Percentiles rank a stretch among this genome's conserved stretches.
phyloP scores from a whole-genome alignment of 1,140 invertebrate species.

The Ceratina calcarata region DNA sequence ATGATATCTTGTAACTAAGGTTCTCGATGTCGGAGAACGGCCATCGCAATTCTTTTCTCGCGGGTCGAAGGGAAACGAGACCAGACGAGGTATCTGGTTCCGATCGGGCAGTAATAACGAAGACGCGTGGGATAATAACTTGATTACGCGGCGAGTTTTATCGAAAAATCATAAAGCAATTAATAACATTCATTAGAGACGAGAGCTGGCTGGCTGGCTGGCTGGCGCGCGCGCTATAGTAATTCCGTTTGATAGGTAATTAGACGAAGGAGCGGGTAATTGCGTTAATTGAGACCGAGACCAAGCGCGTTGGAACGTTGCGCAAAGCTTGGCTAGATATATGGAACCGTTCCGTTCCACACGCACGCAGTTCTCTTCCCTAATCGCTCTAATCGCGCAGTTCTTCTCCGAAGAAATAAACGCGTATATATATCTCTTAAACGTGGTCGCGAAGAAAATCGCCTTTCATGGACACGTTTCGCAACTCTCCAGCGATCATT shows the following conservation, averaged over 20 bases:
- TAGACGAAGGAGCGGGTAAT: conserved; percentile 75
- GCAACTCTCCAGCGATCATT: conserved; percentile 5
- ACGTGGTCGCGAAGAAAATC: background rate
- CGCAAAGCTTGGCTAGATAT: conserved; percentile 68
- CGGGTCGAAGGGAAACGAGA: background rate
- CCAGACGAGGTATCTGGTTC: background rate
- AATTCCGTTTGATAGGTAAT: conserved; percentile 78
- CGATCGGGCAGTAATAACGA: conserved; percentile 14
- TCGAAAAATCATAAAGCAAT: conserved; percentile 80
- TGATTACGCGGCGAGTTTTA: conserved; percentile 73
- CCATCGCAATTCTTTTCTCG: background rate
- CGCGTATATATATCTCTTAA: conserved; percentile 18
- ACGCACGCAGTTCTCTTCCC: conserved; percentile 53
- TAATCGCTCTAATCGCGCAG: conserved; percentile 60
- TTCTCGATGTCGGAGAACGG: background rate
- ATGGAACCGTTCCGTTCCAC: conserved; percentile 66
- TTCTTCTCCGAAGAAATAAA: conserved; percentile 52
- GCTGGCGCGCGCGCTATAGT: conserved; percentile 58
- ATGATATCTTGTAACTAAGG: too few relatives aligned
- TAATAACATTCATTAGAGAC: conserved; percentile 79
- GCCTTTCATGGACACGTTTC: conserved; percentile 30
- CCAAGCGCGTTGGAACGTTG: conserved; percentile 54
- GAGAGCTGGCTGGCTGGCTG: conserved; percentile 27
- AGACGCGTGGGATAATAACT: conserved; percentile 73
- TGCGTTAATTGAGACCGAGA: conserved; percentile 75